phyloP scores from a whole-genome alignment of 2,797 vertebrate species.

The Neoniphon sammara region DNA sequence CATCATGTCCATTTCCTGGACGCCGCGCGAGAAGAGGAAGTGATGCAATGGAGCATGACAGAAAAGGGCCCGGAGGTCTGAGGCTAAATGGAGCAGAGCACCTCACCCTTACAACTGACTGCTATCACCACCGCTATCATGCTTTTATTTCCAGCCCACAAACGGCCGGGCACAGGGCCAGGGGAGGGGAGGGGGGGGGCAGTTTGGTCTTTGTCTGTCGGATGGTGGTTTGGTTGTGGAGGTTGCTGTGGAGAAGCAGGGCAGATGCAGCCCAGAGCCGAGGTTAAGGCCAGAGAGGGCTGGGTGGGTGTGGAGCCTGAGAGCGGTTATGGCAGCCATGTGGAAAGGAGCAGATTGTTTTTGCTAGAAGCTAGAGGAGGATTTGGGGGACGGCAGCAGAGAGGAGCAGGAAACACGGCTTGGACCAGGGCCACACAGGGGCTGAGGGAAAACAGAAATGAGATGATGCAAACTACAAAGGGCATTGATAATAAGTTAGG shows the following conservation, averaged over 20 bases:
- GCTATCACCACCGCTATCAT: constrained; percentile 20
- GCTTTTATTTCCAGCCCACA: neutral
- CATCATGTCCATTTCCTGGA: constrained; percentile 71
- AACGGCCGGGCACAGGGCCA: constrained; percentile 13
- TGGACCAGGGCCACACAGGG: constrained; percentile 15
- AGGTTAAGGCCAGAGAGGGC: constrained; percentile 27
- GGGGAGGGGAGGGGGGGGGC: neutral
- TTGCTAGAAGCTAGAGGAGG: constrained; percentile 24
- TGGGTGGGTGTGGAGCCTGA: constrained; percentile 26
- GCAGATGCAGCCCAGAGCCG: constrained; percentile 18
- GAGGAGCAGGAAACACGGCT: constrained; percentile 21
- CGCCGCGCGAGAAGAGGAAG: constrained; percentile 59
- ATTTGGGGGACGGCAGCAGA: constrained; percentile 34
- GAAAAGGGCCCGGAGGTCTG: constrained; percentile 50
- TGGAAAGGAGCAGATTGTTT: constrained; percentile 48
- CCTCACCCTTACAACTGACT: constrained; percentile 52
- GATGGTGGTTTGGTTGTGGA: constrained; percentile 8
- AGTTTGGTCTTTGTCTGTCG: constrained; percentile 10
- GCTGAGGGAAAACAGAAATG: constrained; percentile 38
- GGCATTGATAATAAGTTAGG: constrained; percentile 25
- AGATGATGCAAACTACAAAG: constrained; percentile 48
- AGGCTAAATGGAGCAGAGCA: constrained; percentile 68
- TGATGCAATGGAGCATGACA: constrained; percentile 56
- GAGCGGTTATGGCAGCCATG: constrained; percentile 35
- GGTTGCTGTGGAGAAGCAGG: constrained; percentile 17